Conservation (phyloP, 2,888 invertebrate genomes). For the Tinea semifulvella region DNA sequence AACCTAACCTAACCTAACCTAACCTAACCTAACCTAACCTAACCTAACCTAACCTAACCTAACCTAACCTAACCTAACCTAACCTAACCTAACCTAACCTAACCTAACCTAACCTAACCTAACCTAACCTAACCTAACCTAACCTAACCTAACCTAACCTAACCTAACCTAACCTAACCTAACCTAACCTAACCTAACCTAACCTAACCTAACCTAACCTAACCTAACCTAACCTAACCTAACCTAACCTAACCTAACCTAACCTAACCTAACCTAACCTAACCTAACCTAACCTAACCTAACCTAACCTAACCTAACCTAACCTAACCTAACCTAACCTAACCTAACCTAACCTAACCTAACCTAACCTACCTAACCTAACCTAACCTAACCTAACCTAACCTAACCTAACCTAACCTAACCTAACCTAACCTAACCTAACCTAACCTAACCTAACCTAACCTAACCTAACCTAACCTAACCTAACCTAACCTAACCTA, state of each 20-base stretch:
- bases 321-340: constrained; percentile 14
- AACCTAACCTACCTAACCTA: too few relatives aligned
- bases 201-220: constrained; percentile 15
- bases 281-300: constrained; percentile 15
- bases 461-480: constrained; percentile 13
- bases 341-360: constrained; percentile 13
- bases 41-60: constrained; percentile 15
- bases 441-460: constrained; percentile 13
- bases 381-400: constrained; percentile 13
- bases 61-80: constrained; percentile 15
- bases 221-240: constrained; percentile 15
- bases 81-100: constrained; percentile 15
- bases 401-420: constrained; percentile 13
- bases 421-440: constrained; percentile 13
- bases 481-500: constrained; percentile 13
- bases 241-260: constrained; percentile 15
- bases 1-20: constrained; percentile 17
- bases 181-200: constrained; percentile 15
- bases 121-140: constrained; percentile 15
- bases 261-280: constrained; percentile 15
- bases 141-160: constrained; percentile 15
- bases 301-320: constrained; percentile 15
- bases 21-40: constrained; percentile 15
- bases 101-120: constrained; percentile 15
- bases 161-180: constrained; percentile 15